A percentile compares a stretch with the other conserved stretches of the same genome.
Conservation (phyloP, 1,140 invertebrate genomes). For the Camponotus vicinus region DNA sequence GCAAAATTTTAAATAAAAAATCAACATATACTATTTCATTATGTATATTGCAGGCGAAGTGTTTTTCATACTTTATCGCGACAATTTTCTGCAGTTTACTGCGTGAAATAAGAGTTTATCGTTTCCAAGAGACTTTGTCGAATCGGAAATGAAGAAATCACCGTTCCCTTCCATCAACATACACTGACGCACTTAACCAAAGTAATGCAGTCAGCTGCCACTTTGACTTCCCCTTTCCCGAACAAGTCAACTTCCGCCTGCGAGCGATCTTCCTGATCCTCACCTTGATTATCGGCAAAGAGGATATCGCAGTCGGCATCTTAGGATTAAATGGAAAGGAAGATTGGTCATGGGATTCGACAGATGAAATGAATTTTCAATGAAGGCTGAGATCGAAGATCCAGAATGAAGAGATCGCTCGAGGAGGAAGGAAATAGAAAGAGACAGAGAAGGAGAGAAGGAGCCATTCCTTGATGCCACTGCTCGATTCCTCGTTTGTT, state of each 20-base stretch:
- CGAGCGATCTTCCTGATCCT: slow-evolving; percentile 70
- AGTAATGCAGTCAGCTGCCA: slow-evolving; percentile 73
- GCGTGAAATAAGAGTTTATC: slow-evolving; percentile 20
- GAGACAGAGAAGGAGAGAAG: background rate
- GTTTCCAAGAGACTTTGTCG: slow-evolving; percentile 16
- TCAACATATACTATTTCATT: background rate
- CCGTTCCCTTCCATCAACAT: slow-evolving; percentile 43
- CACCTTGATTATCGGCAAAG: slow-evolving; percentile 75
- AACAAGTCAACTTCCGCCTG: slow-evolving; percentile 72
- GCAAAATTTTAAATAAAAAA: background rate
- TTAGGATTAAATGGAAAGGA: slow-evolving; percentile 79
- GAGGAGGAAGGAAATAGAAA: background rate
- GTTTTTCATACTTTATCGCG: slow-evolving; percentile 2
- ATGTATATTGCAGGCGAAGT: too few species aligned
- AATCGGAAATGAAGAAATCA: slow-evolving; percentile 32
- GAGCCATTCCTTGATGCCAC: background rate
- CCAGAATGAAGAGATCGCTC: background rate
- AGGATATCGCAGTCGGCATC: slow-evolving; percentile 75
- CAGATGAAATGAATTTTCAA: slow-evolving; percentile 82
- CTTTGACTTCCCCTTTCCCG: slow-evolving; percentile 61
- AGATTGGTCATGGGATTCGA: slow-evolving; percentile 79
- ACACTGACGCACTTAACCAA: slow-evolving; percentile 64
- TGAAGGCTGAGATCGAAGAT: slow-evolving; percentile 58
- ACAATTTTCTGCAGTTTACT: background rate
- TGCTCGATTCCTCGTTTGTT: background rate